Conservation (phyloP, 2,797 vertebrate genomes). For the Tapera naevia region DNA sequence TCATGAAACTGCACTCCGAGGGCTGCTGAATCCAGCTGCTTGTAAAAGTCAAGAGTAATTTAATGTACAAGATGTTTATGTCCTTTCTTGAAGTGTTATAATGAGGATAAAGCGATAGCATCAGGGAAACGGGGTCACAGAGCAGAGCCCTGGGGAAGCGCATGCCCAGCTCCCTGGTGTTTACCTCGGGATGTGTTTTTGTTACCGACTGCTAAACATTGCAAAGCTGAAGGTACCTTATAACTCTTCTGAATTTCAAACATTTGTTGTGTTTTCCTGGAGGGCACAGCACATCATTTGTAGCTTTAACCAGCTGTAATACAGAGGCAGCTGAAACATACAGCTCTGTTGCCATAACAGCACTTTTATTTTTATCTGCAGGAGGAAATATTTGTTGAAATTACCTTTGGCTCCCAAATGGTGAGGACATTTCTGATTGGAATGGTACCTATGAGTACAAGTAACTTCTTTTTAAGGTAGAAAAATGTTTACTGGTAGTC, state of each 20-base stretch:
- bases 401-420: neutral
- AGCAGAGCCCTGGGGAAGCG: neutral
- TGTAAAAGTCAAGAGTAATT: constrained; percentile 22
- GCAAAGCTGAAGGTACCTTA: constrained; percentile 13
- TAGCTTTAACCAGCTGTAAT: constrained; percentile 26
- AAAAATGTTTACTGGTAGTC: neutral
- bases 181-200: neutral
- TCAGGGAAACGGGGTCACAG: neutral
- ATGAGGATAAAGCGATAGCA: neutral
- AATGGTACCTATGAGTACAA: neutral
- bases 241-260: constrained; percentile 30
- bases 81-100: constrained; percentile 10
- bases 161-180: neutral
- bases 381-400: constrained; percentile 10
- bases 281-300: neutral
- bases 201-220: neutral
- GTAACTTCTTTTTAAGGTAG: neutral
- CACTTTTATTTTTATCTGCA: constrained; percentile 42
- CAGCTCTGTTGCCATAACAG: neutral
- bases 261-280: constrained; percentile 23
- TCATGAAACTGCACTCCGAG: constrained; percentile 1
- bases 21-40: constrained; percentile 22
- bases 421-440: neutral
- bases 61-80: neutral
- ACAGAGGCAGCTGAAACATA: neutral